These are phyloP conservation scores for Sesamia inferens DNA, from an alignment of 2,888 invertebrate species.

Conservation along the genomic window DNA sequence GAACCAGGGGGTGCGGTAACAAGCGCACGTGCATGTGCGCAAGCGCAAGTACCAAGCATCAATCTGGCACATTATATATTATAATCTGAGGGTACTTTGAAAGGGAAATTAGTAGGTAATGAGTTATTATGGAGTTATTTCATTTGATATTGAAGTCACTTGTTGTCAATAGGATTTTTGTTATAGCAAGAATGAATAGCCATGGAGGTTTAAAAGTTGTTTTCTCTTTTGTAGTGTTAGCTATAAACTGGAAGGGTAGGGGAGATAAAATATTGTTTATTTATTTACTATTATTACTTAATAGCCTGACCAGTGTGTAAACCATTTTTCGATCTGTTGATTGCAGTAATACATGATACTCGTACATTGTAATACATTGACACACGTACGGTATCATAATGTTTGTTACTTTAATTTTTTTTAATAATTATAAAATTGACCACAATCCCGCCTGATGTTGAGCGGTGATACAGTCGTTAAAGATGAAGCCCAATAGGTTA, in stretches of 20 bases:
- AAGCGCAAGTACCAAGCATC: conserved; percentile 60
- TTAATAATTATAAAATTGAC: no score
- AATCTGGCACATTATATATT: conserved; percentile 63
- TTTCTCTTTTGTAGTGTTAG: not conserved
- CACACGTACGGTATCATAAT: no score
- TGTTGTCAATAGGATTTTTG: conserved; percentile 14
- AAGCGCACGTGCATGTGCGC: conserved; percentile 69
- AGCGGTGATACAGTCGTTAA: no score
- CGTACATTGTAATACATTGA: no score
- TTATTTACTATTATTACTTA: not conserved
- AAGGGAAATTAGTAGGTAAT: conserved; percentile 51
- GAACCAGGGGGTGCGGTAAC: conserved; percentile 64
- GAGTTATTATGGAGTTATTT: conserved; percentile 16
- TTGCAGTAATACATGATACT: no score
- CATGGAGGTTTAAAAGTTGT: not conserved
- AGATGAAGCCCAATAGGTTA: no score
- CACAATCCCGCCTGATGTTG: no score
- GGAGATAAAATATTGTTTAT: not conserved
- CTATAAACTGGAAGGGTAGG: not conserved
- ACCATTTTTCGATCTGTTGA: no score
- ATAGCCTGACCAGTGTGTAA: no score
- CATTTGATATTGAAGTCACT: conserved; percentile 32
- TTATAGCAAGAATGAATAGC: not conserved
- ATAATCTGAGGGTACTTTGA: conserved; percentile 51
- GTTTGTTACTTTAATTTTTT: no score